Evolutionary conservation across 2,113 vertebrate genomes (phyloP).

Genomic region (Upupa epops): DNA sequence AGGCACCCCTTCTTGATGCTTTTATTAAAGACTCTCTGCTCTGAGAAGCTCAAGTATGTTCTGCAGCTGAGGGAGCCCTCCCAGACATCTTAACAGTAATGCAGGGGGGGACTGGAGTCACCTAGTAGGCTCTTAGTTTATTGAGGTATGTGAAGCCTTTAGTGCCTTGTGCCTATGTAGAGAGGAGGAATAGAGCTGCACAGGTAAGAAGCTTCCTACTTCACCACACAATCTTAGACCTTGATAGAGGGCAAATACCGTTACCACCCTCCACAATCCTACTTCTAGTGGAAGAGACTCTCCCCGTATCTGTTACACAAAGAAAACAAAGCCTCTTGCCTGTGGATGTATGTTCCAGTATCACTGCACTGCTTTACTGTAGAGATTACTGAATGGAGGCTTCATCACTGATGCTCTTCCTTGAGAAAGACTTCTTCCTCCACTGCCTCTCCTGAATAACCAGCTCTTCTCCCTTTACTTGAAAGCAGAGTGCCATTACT

Average conservation of each 20-base stretch:
- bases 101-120: background rate
- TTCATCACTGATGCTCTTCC: background rate
- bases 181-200: background rate
- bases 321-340: background rate
- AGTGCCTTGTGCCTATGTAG: background rate
- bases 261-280: background rate
- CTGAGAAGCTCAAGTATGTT: background rate
- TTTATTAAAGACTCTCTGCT: background rate
- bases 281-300: background rate
- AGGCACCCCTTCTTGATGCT: background rate
- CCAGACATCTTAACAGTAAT: background rate
- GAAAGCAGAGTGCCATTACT: background rate
- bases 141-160: background rate
- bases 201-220: background rate
- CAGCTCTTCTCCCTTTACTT: background rate
- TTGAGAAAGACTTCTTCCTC: background rate
- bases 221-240: background rate
- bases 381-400: background rate
- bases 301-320: background rate
- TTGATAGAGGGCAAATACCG: background rate
- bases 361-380: background rate
- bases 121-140: background rate
- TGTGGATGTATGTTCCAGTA: background rate
- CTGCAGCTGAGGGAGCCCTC: background rate
- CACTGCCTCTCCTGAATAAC: background rate